Conservation (phyloP, 2,888 invertebrate species). For the Polydrusus pterygomalis region DNA sequence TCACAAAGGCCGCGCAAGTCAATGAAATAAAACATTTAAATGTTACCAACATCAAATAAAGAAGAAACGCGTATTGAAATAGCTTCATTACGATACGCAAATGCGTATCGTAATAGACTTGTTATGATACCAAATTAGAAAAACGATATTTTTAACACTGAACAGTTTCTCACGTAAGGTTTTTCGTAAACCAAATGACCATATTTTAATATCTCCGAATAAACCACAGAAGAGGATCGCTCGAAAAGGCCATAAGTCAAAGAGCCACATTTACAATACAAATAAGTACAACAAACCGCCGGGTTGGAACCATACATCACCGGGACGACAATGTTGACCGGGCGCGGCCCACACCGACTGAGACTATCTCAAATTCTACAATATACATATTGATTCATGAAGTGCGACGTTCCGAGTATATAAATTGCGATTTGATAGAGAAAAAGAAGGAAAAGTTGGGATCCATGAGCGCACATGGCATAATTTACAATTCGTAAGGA, state of each 20-base stretch:
- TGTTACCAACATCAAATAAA: too few species aligned
- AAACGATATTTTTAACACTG: too few species aligned
- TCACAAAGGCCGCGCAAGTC: too few species aligned
- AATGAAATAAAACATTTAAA: too few species aligned
- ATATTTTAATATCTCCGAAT: neutral
- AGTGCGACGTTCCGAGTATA: constrained; percentile 52
- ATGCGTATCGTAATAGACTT: too few species aligned
- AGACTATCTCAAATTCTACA: constrained; percentile 63
- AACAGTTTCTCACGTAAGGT: too few species aligned
- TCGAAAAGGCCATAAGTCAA: constrained; percentile 51
- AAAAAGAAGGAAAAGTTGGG: neutral
- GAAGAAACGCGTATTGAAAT: too few species aligned
- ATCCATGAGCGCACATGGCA: neutral
- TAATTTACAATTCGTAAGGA: too few species aligned
- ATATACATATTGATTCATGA: constrained; percentile 65
- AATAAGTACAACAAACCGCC: constrained; percentile 64
- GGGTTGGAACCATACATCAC: constrained; percentile 62
- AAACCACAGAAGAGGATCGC: constrained; percentile 27
- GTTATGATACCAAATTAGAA: too few species aligned
- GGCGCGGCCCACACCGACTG: constrained; percentile 64
- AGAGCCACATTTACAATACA: constrained; percentile 60
- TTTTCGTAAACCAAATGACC: neutral
- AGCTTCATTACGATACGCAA: too few species aligned
- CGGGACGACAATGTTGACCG: constrained; percentile 61
- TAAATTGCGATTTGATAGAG: constrained; percentile 31